These are phyloP conservation scores for Bombus pyrosoma DNA, from an alignment of 1,140 invertebrate species.

Conservation along the genomic window DNA sequence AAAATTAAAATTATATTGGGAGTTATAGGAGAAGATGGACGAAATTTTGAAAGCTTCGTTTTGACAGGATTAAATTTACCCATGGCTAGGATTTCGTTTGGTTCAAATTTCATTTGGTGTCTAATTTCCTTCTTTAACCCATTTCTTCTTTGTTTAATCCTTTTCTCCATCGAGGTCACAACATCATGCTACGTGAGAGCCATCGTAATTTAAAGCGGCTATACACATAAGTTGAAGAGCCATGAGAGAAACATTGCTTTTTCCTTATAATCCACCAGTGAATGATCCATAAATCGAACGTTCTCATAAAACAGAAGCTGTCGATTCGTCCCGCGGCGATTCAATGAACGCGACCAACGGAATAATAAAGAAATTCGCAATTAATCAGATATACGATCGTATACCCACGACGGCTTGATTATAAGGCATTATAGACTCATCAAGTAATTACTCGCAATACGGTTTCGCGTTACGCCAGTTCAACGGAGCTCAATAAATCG, in stretches of 20 bases:
- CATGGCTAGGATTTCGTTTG: too few relatives aligned
- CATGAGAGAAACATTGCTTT: not conserved
- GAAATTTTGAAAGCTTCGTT: too few relatives aligned
- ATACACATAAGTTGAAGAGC: not conserved
- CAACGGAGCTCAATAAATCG: conserved; percentile 55
- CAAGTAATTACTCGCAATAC: conserved; percentile 60
- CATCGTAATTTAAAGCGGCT: too few relatives aligned
- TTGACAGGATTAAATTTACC: too few relatives aligned
- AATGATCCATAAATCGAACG: not conserved
- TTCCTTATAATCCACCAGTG: not conserved
- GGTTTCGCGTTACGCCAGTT: conserved; percentile 52
- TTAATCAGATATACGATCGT: conserved; percentile 24
- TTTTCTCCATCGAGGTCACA: too few relatives aligned
- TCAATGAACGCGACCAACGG: conserved; percentile 2
- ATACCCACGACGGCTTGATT: conserved; percentile 42
- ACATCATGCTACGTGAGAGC: too few relatives aligned
- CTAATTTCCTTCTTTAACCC: too few relatives aligned
- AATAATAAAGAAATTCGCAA: conserved; percentile 58
- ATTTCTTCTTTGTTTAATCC: too few relatives aligned
- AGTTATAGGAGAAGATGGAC: too few relatives aligned
- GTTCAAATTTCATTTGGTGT: too few relatives aligned
- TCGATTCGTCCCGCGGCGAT: conserved; percentile 12
- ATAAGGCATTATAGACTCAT: conserved; percentile 59
- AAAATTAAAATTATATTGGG: too few relatives aligned
- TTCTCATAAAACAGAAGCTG: not conserved